Base-by-base conservation (phyloP, 2,797 vertebrate species). In the Mormyrus hasselquistii region DNA sequence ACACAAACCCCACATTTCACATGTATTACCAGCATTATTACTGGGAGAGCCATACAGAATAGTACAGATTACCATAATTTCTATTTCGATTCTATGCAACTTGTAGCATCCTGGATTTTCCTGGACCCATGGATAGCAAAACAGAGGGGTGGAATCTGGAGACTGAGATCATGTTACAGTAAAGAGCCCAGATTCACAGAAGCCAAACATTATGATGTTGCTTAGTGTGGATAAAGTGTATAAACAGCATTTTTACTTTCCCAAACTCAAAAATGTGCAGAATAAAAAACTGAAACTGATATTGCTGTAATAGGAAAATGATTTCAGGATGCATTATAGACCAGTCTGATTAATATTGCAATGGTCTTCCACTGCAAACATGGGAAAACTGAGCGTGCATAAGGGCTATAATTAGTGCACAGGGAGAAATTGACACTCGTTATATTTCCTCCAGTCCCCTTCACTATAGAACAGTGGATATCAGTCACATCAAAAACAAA, bases 401-500 rank as follows among this genome's bases (percentile, higher is more conserved):
- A 55, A 90, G 44, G 14, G 87, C 47, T 84, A 53, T 25, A 47
- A 87, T 85, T 53, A 84, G 73, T 50, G 7, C 29, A 29, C 34
- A 9, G 14, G 52, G 82, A 22, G 22, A 85, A 19, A 47, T 89
- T 79, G 29, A 44, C 65, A 65, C 25, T 69, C 6, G 34, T n/a
- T 34, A 50, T 34, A 73, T 89, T 50, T 84, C 90, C 87, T 38
- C 53, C 41, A 49, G 47, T 87, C 53, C 22, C 7, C 50, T 55
- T 85, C 19, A 4, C 49, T 50, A 62, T 57, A 34, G 65, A 90
- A 59, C 62, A 65, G 57, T 3, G 59, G 19, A 86, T 62, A 87
- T 59, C n/a, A 90, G 90, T 55, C 50, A 65, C 88, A 49, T 10
- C n/a, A 65, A 76, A 86, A 49, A 49, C 69, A 52, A 90, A 65